phyloP scores from a whole-genome alignment of 2,797 vertebrate genomes.

The Trachurus trachurus region DNA sequence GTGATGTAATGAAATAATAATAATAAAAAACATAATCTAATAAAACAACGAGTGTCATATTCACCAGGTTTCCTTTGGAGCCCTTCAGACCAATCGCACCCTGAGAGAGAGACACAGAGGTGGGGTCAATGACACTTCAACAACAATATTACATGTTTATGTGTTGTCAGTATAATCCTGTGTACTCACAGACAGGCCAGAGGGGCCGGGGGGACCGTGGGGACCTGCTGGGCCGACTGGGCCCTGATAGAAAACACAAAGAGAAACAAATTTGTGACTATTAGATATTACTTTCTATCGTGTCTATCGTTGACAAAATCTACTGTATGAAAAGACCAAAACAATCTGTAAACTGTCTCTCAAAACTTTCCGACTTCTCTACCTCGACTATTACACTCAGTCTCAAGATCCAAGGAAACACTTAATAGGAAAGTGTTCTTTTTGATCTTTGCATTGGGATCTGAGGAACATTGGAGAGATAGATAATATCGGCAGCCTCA shows the following conservation, averaged over 20 bases:
- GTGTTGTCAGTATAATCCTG: background rate
- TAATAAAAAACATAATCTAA: background rate
- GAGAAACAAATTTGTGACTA: background rate
- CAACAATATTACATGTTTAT: background rate
- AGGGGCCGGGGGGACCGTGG: slow-evolving; percentile 90
- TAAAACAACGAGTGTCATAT: background rate
- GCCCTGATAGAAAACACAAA: slow-evolving; percentile 84
- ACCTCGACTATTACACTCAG: background rate
- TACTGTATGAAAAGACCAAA: background rate
- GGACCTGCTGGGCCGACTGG: slow-evolving; percentile 89
- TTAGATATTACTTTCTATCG: background rate
- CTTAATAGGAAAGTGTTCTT: background rate
- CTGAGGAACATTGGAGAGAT: background rate
- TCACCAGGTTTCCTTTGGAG: slow-evolving; percentile 86
- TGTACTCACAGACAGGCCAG: slow-evolving; percentile 91
- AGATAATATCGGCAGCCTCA: too few species aligned
- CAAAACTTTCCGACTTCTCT: background rate
- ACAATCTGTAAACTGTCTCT: background rate
- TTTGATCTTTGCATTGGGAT: background rate
- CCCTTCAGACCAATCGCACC: slow-evolving; percentile 81
- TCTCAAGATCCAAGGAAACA: background rate
- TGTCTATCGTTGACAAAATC: background rate
- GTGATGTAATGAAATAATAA: background rate
- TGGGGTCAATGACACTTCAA: background rate
- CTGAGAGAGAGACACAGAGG: slow-evolving; percentile 57